Percentiles rank a stretch among this genome's conserved stretches.
Evolutionary conservation across 1,140 invertebrate species (phyloP).

Genomic region (Achatina immaculata): DNA sequence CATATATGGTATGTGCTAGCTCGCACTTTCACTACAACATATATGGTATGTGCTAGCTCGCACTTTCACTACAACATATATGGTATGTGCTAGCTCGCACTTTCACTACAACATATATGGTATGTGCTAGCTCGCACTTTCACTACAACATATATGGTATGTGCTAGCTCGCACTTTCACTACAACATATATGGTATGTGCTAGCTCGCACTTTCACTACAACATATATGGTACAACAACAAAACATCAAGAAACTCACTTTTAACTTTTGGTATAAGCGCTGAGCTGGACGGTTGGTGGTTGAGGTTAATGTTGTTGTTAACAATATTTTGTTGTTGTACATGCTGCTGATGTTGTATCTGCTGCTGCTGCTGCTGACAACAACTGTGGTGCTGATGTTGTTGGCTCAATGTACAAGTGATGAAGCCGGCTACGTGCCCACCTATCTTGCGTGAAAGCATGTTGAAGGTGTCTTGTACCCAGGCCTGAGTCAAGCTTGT

Average conservation of each 20-base stretch:
- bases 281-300: neutral
- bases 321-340: slow-evolving; percentile 25
- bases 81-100: too few relatives aligned
- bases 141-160: too few relatives aligned
- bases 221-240: neutral
- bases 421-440: neutral
- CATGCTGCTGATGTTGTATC: neutral
- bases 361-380: neutral
- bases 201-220: too few relatives aligned
- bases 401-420: neutral
- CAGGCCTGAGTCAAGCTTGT: neutral
- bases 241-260: slow-evolving; percentile 13
- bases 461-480: neutral
- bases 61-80: too few relatives aligned
- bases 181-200: too few relatives aligned
- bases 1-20: too few relatives aligned
- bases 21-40: too few relatives aligned
- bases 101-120: too few relatives aligned
- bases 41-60: too few relatives aligned
- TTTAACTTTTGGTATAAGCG: slow-evolving; percentile 22
- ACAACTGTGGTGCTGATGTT: neutral
- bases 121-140: too few relatives aligned
- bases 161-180: too few relatives aligned
- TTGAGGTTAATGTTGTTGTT: slow-evolving; percentile 32
- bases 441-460: slow-evolving; percentile 8